Evolutionary conservation across 2,113 vertebrate genomes (phyloP), one percentile per base, ranked within the genome.

Genomic region (Nothoprocta perdicaria): DNA sequence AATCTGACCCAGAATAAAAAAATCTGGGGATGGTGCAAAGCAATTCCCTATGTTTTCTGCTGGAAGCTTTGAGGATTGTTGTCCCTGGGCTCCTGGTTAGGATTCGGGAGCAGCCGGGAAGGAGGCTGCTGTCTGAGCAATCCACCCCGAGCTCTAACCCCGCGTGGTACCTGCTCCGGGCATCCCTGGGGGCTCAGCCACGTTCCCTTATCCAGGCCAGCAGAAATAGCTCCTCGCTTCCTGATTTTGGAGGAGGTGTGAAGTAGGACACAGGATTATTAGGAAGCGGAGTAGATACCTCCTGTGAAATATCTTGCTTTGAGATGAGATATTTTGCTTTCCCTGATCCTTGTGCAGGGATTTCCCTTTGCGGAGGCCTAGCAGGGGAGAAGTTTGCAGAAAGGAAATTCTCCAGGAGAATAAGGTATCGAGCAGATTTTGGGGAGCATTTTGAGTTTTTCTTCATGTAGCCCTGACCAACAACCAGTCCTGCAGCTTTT

Each of bases 261-360:
- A 95, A 92, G 86, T 95, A 93, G 92, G 94, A 75, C 90, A 71
- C 5, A 14, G 92, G 94, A 74, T 72, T 94, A 94, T 91, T 92
- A 92, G 81, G 21, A 58, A 93, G 71, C 62, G 40, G 31, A 18
- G 19, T 61, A 87, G 72, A n/a, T 85, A 5, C 66, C 88, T 74
- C 55, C 57, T 55, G 82, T 71, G 17, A 67, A 77, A 60, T 21
- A 35, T 12, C 63, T 81, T 77, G 55, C 10, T 58, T 63, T 87
- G 75, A 46, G 68, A 76, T 38, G 35, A 38, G 7, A 38, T 38
- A 38, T 38, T 38, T 38, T 38, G 35, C 35, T 38, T 38, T 38
- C 35, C 35, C 35, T 38, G 79, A 73, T 75, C 66, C 73, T 69
- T 45, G 67, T 60, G 31, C 61, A 86, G 68, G 83, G 65, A 76